phyloP scores from a whole-genome alignment of 2,888 invertebrate species.

The Dryomyza anilis region DNA sequence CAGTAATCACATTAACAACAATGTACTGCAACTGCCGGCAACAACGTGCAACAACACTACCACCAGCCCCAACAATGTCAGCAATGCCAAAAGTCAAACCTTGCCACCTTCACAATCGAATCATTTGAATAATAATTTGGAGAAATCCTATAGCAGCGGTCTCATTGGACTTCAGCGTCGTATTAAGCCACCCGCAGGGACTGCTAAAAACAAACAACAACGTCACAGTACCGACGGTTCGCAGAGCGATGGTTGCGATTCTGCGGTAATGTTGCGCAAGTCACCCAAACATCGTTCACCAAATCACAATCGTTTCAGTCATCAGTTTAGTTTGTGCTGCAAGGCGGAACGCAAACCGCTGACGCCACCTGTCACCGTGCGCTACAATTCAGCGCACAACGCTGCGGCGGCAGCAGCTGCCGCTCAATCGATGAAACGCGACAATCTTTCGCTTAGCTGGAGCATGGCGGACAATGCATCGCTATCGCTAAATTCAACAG shows the following conservation, averaged over 20 bases:
- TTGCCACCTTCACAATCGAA: slow-evolving; percentile 38
- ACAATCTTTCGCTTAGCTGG: slow-evolving; percentile 52
- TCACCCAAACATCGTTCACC: slow-evolving; percentile 53
- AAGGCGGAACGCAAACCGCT: slow-evolving; percentile 55
- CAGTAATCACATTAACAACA: slow-evolving; percentile 32
- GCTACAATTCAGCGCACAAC: slow-evolving; percentile 59
- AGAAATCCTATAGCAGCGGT: slow-evolving; percentile 45
- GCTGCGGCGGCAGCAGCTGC: slow-evolving; percentile 52
- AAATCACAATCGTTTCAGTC: slow-evolving; percentile 59
- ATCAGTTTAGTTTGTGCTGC: slow-evolving; percentile 60
- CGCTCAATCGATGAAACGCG: slow-evolving; percentile 40
- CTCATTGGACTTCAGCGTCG: slow-evolving; percentile 52
- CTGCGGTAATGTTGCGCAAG: slow-evolving; percentile 49
- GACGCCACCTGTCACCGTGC: slow-evolving; percentile 58
- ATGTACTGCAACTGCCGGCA: neutral
- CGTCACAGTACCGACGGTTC: slow-evolving; percentile 52
- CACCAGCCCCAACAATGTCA: slow-evolving; percentile 25
- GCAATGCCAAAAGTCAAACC: slow-evolving; percentile 45
- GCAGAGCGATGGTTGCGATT: slow-evolving; percentile 48
- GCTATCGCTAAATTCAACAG: slow-evolving; percentile 41
- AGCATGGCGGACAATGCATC: slow-evolving; percentile 49
- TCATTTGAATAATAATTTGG: slow-evolving; percentile 35
- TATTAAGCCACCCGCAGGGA: slow-evolving; percentile 43
- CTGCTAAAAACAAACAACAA: slow-evolving; percentile 46
- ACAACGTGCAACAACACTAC: no score